Evolutionary conservation across 2,113 vertebrate genomes (phyloP), one percentile per base, ranked within the genome.

Genomic region (Neofelis nebulosa): DNA sequence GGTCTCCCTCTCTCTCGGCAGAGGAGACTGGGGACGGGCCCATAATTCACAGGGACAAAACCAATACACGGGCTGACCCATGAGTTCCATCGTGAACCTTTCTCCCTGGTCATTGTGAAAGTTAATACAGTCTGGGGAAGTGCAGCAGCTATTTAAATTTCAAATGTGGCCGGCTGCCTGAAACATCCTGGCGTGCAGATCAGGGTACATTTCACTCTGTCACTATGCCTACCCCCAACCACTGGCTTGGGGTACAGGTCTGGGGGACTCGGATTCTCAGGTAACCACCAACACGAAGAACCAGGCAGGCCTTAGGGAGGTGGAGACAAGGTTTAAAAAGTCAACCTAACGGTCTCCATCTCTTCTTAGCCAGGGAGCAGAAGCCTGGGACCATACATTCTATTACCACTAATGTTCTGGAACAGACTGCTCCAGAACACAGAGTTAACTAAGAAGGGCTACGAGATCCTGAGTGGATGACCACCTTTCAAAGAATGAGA

Each of bases 21-120:
- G 50, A 29, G 29, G 3, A 63, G 55, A 50, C 33, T 19, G 0
- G 15, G 19, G 9, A 45, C 0, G 0, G 1, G 52, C 80, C 87
- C 79, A 36, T 68, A 65, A 92, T 91, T 94, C 94, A 83, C 27
- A 29, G 85, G 29, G 88, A 92, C 89, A 94, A 96, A 95, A 74
- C 65, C 71, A 74, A 79, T 63, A 50, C 31, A 25, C 21, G 23
- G 76, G 61, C 8, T 41, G 88, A 74, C 91, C 68, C 9, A 2
- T 0, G 48, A 31, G 45, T 82, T 74, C 76, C 79, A 45, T 41
- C 2, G 0, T 23, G 13, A 31, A 94, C 36, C 65, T 10, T 29
- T 48, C 74, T 68, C 41, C 33, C 31, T 41, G 63, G 68, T 83
- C 68, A 93, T 90, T 73, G 79, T 73, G 68, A 23, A 68, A 80